Conservation (phyloP, 2,113 vertebrate species). For the Tylochromis polylepis region DNA sequence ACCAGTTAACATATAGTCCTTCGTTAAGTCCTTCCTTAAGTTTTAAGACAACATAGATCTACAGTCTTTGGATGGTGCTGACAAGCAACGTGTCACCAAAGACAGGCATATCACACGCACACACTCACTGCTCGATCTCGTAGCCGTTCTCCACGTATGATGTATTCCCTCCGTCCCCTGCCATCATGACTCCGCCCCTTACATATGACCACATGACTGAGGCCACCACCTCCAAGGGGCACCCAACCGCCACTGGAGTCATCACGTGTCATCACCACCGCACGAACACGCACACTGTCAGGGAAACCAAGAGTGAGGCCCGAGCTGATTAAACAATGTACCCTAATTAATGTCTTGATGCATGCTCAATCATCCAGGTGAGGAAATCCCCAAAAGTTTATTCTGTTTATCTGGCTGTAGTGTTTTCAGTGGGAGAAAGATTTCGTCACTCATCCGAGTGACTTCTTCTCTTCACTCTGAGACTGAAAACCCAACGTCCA, state of each 20-base stretch:
- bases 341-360: neutral
- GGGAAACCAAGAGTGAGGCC: conserved; percentile 16
- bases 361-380: neutral
- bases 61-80: conserved; percentile 25
- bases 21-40: neutral
- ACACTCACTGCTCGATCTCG: conserved; percentile 89
- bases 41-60: neutral
- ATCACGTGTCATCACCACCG: conserved; percentile 93
- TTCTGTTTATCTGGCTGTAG: neutral
- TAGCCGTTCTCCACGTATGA: conserved; percentile 87
- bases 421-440: neutral
- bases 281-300: conserved; percentile 85
- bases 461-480: neutral
- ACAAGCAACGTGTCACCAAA: conserved; percentile 43
- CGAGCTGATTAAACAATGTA: neutral
- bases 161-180: conserved; percentile 79
- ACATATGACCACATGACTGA: conserved; percentile 88
- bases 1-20: neutral
- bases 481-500: neutral
- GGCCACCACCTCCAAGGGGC: conserved; percentile 86
- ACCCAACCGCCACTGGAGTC: conserved; percentile 95
- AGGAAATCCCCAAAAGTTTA: neutral
- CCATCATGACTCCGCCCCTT: conserved; percentile 81
- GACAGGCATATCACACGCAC: conserved; percentile 65
- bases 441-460: neutral